Evolutionary conservation across 2,888 invertebrate genomes (phyloP).

Genomic region (Ophraella communa): DNA sequence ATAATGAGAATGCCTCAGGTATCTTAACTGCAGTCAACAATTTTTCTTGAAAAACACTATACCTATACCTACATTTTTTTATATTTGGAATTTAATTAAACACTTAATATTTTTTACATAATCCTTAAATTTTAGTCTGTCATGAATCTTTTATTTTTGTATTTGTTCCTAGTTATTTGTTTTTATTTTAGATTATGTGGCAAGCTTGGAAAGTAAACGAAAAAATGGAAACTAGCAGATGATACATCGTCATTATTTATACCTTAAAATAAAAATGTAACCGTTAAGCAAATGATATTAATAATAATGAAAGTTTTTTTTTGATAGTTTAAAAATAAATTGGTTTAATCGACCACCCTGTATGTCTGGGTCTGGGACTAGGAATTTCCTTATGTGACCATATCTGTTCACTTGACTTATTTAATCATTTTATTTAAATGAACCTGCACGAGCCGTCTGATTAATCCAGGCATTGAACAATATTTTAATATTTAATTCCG

Average conservation of each 20-base stretch:
- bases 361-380: constrained; percentile 6
- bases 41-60: too few relatives aligned
- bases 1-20: too few relatives aligned
- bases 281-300: neutral
- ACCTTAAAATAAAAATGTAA: neutral
- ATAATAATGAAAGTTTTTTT: too few relatives aligned
- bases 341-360: neutral
- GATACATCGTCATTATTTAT: neutral
- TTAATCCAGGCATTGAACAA: neutral
- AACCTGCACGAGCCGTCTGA: constrained; percentile 3
- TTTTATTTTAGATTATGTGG: neutral
- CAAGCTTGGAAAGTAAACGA: neutral
- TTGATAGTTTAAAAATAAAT: neutral
- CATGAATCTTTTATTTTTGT: too few relatives aligned
- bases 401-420: neutral
- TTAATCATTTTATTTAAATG: constrained; percentile 3
- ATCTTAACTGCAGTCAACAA: too few relatives aligned
- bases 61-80: too few relatives aligned
- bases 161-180: too few relatives aligned
- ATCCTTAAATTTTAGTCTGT: too few relatives aligned
- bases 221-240: neutral
- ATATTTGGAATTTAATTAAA: too few relatives aligned
- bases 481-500: neutral
- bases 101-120: too few relatives aligned
- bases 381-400: neutral